Conservation (phyloP, 1,140 invertebrate species). For the Zaprionus camerounensis region DNA sequence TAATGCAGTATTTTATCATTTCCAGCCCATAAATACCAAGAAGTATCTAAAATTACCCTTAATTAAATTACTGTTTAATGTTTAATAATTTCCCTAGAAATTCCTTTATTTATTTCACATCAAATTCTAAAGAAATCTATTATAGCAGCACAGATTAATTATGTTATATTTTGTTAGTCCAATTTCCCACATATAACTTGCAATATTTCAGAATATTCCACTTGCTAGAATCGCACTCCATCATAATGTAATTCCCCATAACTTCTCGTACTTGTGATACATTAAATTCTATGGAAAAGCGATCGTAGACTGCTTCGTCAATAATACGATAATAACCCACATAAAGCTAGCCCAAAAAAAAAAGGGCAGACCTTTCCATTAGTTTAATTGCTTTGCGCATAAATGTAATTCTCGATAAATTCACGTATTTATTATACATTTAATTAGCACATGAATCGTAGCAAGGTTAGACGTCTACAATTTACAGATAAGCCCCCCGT, state of each 20-base stretch:
- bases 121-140: no score
- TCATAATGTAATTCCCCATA: background rate
- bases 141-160: no score
- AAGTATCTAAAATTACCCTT: no score
- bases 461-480: background rate
- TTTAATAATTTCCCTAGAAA: no score
- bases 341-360: background rate
- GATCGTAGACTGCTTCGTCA: background rate
- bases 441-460: constrained; percentile 2
- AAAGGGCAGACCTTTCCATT: background rate
- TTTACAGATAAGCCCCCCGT: constrained; percentile 5
- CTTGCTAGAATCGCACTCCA: background rate
- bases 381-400: background rate
- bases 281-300: background rate
- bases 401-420: background rate
- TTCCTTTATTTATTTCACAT: no score
- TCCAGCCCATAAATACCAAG: no score
- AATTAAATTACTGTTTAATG: no score
- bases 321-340: background rate
- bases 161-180: no score
- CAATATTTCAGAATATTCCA: background rate
- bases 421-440: background rate
- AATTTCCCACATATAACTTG: no score
- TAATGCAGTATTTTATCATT: no score
- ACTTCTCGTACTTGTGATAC: background rate